Conservation (phyloP, 30 jellyfish, hydroid and myxozoan genomes). For the Morbakka virulenta region DNA sequence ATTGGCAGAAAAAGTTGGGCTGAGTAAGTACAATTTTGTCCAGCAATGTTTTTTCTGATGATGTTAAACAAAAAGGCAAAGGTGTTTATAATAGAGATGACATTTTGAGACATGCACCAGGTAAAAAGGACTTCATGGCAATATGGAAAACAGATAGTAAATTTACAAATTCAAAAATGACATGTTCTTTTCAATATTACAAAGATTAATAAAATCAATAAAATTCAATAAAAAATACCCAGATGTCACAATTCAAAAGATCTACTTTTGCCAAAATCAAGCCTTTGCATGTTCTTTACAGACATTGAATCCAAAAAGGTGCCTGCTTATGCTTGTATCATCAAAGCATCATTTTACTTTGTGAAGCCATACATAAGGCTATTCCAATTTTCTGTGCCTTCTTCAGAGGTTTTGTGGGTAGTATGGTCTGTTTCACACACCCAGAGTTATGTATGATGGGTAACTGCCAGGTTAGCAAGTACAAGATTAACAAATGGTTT, state of each 20-base stretch:
- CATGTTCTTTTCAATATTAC: too few relatives aligned
- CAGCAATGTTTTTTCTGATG: too few relatives aligned
- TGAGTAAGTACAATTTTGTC: too few relatives aligned
- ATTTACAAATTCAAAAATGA: too few relatives aligned
- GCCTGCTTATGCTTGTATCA: slow-evolving; percentile 49
- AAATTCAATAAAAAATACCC: slow-evolving; percentile 6
- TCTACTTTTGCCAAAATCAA: slow-evolving; percentile 12
- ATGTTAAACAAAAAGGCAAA: too few relatives aligned
- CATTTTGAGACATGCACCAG: slow-evolving; percentile 23
- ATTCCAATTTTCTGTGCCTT: slow-evolving; percentile 40
- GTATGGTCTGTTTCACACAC: slow-evolving; percentile 49
- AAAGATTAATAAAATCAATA: too few relatives aligned
- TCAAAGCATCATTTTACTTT: slow-evolving; percentile 33
- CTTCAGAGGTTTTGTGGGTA: slow-evolving; percentile 43
- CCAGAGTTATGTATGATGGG: slow-evolving; percentile 45
- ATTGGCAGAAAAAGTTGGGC: slow-evolving; percentile 7
- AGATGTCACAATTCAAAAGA: neutral
- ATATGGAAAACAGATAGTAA: slow-evolving; percentile 26
- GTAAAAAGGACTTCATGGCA: slow-evolving; percentile 37
- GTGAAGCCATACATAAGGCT: slow-evolving; percentile 58
- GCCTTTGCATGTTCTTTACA: slow-evolving; percentile 30
- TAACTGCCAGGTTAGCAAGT: slow-evolving; percentile 21
- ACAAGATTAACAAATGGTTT: slow-evolving; percentile 15
- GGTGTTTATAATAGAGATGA: slow-evolving; percentile 19
- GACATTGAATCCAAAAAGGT: slow-evolving; percentile 25